Evolutionary conservation across 2,888 invertebrate species (phyloP), one percentile per base, ranked within the genome.

Genomic region (Pachliopta kotzebuea): DNA sequence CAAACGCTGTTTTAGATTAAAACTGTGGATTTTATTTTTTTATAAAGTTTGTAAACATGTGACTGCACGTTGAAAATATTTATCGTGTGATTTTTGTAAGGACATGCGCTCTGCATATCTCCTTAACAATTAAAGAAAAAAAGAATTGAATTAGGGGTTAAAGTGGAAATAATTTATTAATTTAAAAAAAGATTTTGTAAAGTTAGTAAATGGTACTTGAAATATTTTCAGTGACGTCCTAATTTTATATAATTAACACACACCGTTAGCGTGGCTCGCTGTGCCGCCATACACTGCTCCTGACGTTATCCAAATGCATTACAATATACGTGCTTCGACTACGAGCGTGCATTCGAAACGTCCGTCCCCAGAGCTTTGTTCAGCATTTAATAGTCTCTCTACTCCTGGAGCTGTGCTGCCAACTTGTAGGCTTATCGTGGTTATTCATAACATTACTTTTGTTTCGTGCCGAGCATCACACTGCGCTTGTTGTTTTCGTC

Each of bases 231-330:
- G 81, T 76, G 86, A 83, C 84, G 84, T 85, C 81, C 85, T 83
- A 80, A 80, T 86, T 84, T 85, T 81, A 84, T 81, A 82, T 85
- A 87, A 88, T 88, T 88, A 86, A 80, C 84, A 81, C 78, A 69
- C 71, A 68, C 73, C 71, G 75, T 71, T 65, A 66, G 65, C 71
- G 71, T 75, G 74, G 74, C 76, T 73, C 72, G 74, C 74, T 70
- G 70, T 74, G 72, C 73, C 73, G 72, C 73, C 74, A 74, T 75
- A 75, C 76, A 75, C 74, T 66, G 66, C 77, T 73, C 77, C 75
- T 71, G 77, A 56, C 80, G 77, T 75, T 81, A 83, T 81, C 77
- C 79, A 83, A 83, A 84, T 83, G 81, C 80, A 84, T 84, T 83
- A 84, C 75, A 78, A 60, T 56, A 62, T 80, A 83, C 84, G 84